Base-by-base conservation (phyloP, 2,113 vertebrate species). In the Pachycephala philippinensis region DNA sequence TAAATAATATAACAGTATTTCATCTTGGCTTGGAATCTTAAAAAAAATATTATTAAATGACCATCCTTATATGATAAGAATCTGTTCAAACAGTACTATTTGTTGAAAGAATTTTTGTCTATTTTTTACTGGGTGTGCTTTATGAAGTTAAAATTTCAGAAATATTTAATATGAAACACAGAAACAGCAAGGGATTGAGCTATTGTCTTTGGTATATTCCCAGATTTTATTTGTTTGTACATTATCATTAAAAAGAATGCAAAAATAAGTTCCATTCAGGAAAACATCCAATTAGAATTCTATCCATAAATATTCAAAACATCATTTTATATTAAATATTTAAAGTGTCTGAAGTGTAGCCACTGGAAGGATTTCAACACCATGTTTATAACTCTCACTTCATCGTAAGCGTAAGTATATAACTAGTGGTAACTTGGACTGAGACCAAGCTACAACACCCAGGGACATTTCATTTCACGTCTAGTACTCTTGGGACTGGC, bases 21-120 rank as follows among this genome's bases (percentile, higher is more conserved):
- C 20, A 76, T 93, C 83, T 89, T 66, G n/a, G 75, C 31, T 92
- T 84, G 26, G 49, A 64, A 88, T 92, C 68, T 90, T 87, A 53
- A 89, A 90, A 93, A 18, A 78, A 90, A 94, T 92, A 81, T 91
- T 94, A 24, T 90, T 90, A 65, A 72, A 75, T 89, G 86, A 56
- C 90, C 79, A 87, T 68, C 86, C 40, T 93, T 89, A 60, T 78
- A 39, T 61, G 69, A 86, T 87, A 94, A 81, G 64, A 90, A 95
- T 92, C 90, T 93, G 23, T 87, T 93, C 56, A 65, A 90, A 78
- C 52, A 64, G 56, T 74, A 78, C 23, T 84, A 81, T 93, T 89
- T 89, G 60, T 88, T 96, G 83, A 96, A 95, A 94, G 22, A 93
- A 60, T 64, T 87, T 94, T 95, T 84, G 64, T 88, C 75, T 92